These are phyloP conservation scores for Chalcosyrphus nemorum DNA, from an alignment of 2,888 invertebrate genomes.

Conservation along the genomic window DNA sequence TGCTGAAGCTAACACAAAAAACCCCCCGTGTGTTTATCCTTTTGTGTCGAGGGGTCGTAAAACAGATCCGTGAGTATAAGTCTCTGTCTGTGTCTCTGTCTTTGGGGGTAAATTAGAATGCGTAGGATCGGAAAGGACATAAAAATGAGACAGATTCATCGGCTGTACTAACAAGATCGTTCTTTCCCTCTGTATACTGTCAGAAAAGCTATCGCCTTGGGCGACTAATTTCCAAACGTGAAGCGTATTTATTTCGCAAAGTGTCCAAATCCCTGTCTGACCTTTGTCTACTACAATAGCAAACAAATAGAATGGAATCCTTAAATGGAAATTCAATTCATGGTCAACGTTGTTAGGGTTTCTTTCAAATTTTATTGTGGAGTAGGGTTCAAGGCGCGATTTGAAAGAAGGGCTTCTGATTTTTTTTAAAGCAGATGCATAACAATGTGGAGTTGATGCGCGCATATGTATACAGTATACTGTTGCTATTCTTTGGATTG, in stretches of 20 bases:
- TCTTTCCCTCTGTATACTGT: constrained; percentile 17
- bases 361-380: constrained; percentile 7
- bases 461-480: too few relatives aligned
- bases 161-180: constrained; percentile 32
- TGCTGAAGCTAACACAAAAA: constrained; percentile 22
- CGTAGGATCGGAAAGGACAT: constrained; percentile 63
- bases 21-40: constrained; percentile 13
- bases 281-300: constrained; percentile 76
- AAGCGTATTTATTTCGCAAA: constrained; percentile 52
- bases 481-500: constrained; percentile 36
- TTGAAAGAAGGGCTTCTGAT: constrained; percentile 13
- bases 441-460: too few relatives aligned
- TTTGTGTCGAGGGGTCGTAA: constrained; percentile 34
- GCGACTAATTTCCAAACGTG: constrained; percentile 8
- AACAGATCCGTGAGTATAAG: constrained; percentile 46
- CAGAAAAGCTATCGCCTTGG: constrained; percentile 27
- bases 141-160: constrained; percentile 43
- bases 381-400: constrained; percentile 24
- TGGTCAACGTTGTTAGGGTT: constrained; percentile 26
- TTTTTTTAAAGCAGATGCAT: constrained; percentile 57
- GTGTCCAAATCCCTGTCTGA: constrained; percentile 79
- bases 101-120: constrained; percentile 34
- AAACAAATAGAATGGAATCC: constrained; percentile 37
- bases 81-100: constrained; percentile 40
- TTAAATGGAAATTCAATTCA: constrained; percentile 47